Percentiles rank a stretch among this genome's conserved stretches.
Conservation (phyloP, 2,113 vertebrate species). For the Panthera tigris region DNA sequence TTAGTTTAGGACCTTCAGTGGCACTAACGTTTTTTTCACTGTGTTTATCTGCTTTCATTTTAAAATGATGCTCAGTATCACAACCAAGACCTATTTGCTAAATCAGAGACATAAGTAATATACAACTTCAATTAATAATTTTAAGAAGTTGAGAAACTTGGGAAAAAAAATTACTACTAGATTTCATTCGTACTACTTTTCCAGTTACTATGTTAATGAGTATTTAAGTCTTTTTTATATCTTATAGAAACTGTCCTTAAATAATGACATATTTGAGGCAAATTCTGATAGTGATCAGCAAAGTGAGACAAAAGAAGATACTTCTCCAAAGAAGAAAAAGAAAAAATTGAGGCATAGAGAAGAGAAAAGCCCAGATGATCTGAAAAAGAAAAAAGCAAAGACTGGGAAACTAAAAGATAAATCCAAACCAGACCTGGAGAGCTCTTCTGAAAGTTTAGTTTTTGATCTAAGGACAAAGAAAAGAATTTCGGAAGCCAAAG, state of each 20-base stretch:
- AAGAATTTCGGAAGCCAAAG: conserved; percentile 86
- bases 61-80: not conserved
- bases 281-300: conserved; percentile 92
- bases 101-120: not conserved
- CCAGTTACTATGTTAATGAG: not conserved
- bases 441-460: conserved; percentile 76
- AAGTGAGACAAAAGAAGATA: conserved; percentile 86
- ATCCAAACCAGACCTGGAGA: conserved; percentile 85
- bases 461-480: conserved; percentile 87
- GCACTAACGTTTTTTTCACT: not conserved
- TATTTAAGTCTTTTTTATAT: not conserved
- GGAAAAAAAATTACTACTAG: not conserved
- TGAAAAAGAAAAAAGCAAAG: conserved; percentile 89
- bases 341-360: conserved; percentile 84
- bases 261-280: conserved; percentile 93
- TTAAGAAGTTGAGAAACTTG: conserved; percentile 37
- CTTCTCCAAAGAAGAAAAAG: conserved; percentile 91
- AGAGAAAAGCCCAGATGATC: conserved; percentile 79
- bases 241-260: conserved; percentile 89
- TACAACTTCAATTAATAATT: not conserved
- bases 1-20: not conserved
- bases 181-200: conserved; percentile 30
- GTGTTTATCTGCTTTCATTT: not conserved
- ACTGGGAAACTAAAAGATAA: conserved; percentile 90
- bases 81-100: not conserved